phyloP scores from a whole-genome alignment of 2,797 vertebrate species.

The Sardinella longiceps region DNA sequence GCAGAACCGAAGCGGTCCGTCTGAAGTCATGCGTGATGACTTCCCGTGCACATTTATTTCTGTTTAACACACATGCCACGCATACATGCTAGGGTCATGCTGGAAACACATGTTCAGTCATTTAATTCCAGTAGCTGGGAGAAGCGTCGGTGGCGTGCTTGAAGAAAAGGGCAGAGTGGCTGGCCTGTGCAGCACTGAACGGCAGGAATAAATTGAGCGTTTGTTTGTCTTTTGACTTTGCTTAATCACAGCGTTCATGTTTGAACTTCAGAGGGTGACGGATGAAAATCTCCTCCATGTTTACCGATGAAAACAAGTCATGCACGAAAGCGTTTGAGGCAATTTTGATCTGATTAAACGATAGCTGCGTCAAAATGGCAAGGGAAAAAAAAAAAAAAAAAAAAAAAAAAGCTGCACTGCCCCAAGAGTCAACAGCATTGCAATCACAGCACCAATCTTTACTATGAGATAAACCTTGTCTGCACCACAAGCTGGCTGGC shows the following conservation, averaged over 20 bases:
- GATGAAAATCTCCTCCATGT: constrained; percentile 11
- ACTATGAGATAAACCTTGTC: background rate
- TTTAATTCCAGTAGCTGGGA: background rate
- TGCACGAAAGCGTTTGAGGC: constrained; percentile 29
- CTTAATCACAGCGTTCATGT: constrained; percentile 10
- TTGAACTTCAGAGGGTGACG: constrained; percentile 13
- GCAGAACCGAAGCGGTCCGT: background rate
- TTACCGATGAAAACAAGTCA: constrained; percentile 29
- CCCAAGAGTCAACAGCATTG: constrained; percentile 20
- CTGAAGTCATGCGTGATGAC: background rate
- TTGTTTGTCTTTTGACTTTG: constrained; percentile 10
- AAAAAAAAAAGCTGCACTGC: background rate
- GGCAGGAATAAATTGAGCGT: background rate
- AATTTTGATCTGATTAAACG: constrained; percentile 34
- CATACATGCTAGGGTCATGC: constrained; percentile 3
- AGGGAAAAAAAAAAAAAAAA: too few relatives aligned
- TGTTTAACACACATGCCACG: constrained; percentile 19
- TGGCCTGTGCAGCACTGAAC: background rate
- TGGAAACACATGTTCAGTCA: constrained; percentile 4
- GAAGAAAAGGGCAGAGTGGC: background rate
- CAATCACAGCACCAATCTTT: constrained; percentile 25
- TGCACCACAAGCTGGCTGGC: background rate
- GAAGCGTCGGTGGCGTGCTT: background rate
- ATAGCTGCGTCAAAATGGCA: background rate
- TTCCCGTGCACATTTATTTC: constrained; percentile 6